phyloP scores from a whole-genome alignment of 2,797 vertebrate species.

The Podargus strigoides region DNA sequence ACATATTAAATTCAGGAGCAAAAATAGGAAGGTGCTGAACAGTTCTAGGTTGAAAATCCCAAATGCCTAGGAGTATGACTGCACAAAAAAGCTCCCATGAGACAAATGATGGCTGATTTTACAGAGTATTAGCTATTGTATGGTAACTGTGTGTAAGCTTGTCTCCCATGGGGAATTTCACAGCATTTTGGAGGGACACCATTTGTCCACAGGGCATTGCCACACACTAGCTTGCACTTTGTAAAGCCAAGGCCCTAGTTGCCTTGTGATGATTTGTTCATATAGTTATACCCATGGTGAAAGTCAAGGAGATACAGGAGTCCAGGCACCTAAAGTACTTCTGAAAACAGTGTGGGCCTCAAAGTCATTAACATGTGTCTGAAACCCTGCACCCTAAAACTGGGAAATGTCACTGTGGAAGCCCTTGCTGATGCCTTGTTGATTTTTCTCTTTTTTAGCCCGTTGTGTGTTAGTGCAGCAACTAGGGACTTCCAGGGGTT shows the following conservation, averaged over 20 bases:
- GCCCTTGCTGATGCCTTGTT: background rate
- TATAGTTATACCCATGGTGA: rapidly evolving
- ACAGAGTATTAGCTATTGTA: background rate
- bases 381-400: background rate
- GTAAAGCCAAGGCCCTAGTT: background rate
- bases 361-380: background rate
- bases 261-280: background rate
- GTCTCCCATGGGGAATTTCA: background rate
- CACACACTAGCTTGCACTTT: background rate
- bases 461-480: background rate
- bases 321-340: background rate
- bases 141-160: background rate
- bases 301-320: background rate
- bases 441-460: background rate
- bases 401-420: background rate
- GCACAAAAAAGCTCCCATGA: background rate
- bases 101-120: background rate
- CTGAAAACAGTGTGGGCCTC: background rate
- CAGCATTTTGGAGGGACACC: background rate
- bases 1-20: background rate
- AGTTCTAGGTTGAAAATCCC: background rate
- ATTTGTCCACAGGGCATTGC: background rate
- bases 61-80: background rate
- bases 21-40: background rate
- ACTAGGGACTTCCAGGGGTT: background rate